A percentile compares a stretch with the other conserved stretches of the same genome.
These are phyloP conservation scores for Onychomys torridus DNA, from an alignment of 2,797 vertebrate genomes.

Conservation along the genomic window DNA sequence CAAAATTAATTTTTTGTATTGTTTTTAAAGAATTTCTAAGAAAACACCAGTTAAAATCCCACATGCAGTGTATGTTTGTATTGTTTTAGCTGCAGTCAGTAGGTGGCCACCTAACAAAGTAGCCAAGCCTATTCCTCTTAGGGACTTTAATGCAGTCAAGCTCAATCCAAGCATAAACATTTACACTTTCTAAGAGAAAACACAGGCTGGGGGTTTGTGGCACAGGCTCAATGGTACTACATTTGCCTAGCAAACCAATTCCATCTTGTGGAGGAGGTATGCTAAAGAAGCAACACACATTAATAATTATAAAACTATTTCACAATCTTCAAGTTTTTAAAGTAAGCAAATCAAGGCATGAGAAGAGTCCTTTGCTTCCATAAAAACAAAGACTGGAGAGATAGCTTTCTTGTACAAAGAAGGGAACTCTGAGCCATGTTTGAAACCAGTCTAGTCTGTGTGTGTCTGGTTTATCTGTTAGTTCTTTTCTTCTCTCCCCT, in stretches of 20 bases:
- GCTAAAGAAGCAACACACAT: constrained; percentile 22
- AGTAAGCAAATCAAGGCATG: constrained; percentile 45
- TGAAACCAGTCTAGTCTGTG: background rate
- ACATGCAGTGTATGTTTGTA: background rate
- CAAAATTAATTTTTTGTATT: background rate
- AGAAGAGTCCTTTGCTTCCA: constrained; percentile 58
- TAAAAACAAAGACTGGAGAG: background rate
- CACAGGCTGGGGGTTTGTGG: background rate
- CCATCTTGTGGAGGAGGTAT: background rate
- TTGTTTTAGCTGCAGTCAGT: constrained; percentile 30
- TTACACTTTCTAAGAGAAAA: constrained; percentile 46
- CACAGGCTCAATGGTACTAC: background rate
- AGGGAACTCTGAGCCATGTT: background rate
- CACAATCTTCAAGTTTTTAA: background rate
- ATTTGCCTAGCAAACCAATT: background rate
- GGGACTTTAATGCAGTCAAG: constrained; percentile 49
- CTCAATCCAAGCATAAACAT: constrained; percentile 42
- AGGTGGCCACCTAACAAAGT: background rate
- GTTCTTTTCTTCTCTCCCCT: no score
- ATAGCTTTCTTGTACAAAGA: constrained; percentile 24
- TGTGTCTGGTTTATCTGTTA: no score
- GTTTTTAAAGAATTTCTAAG: background rate
- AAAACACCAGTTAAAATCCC: background rate
- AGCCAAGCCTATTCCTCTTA: background rate
- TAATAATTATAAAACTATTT: background rate